These are phyloP conservation scores for Laterallus jamaicensis DNA, from an alignment of 2,113 vertebrate species.

Conservation along the genomic window DNA sequence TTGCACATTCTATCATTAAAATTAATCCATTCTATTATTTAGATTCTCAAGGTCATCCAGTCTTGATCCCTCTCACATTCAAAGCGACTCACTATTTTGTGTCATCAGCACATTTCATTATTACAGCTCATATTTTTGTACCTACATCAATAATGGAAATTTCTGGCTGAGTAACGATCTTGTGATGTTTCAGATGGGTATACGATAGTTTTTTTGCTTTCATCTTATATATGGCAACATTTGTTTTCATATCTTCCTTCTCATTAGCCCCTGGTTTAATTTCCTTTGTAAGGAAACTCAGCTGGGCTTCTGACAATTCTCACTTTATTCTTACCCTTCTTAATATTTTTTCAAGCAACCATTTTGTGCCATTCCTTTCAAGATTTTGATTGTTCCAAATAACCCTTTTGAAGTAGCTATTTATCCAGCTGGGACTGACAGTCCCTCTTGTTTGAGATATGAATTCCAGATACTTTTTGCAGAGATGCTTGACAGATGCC, in stretches of 20 bases:
- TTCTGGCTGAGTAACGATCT: constrained; percentile 30
- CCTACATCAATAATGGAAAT: constrained; percentile 1
- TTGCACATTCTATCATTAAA: not conserved
- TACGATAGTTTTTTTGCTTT: not conserved
- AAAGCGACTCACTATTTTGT: constrained; percentile 10
- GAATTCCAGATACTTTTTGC: not conserved
- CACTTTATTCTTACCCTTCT: constrained; percentile 17
- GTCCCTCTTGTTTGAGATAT: not conserved
- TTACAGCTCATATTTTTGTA: not conserved
- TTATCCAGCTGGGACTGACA: constrained; percentile 6
- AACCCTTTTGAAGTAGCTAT: not conserved
- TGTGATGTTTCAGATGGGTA: constrained; percentile 40
- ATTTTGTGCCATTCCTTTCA: constrained; percentile 23
- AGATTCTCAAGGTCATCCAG: not conserved
- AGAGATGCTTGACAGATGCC: not conserved
- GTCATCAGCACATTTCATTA: constrained; percentile 36
- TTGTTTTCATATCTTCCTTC: not conserved
- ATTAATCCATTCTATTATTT: constrained; percentile 26
- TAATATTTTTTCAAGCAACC: constrained; percentile 28
- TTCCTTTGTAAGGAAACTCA: constrained; percentile 36
- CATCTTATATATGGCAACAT: constrained; percentile 25
- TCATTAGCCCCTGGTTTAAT: constrained; percentile 38
- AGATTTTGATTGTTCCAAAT: constrained; percentile 3
- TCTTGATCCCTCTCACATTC: constrained; percentile 6
- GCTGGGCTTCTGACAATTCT: constrained; percentile 17